Base-by-base conservation (phyloP, 2,113 vertebrate species). In the Hymenochirus boettgeri region DNA sequence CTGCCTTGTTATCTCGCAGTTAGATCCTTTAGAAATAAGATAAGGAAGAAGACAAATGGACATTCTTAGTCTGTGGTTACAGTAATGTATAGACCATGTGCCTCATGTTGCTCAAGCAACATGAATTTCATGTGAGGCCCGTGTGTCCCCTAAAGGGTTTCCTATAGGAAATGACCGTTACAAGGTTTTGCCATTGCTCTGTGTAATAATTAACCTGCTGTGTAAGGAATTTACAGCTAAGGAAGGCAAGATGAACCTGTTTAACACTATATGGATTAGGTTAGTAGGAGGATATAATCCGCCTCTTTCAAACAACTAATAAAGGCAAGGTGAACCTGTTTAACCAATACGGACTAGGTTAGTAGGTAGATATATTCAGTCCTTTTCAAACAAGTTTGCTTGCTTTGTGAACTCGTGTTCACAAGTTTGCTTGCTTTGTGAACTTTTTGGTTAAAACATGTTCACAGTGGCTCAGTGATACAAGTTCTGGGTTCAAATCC, bases 1-100 rank as follows among this genome's bases (percentile, higher is more conserved):
- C 39, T 23, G 3, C 2, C 13, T 42, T n/a, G 10, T 27, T 57
- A 31, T 18, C 22, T 11, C 21, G 25, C 18, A 17, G 17, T 12
- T 17, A 2, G 22, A 35, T 21, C 55, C 46, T 37, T 11, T 51
- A 51, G 53, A 57, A 57, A 33, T 56, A 11, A 24, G 24, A 7
- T 9, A 12, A 10, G 3, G 7, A 15, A 12, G 11, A 47, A 48
- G 29, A 66, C 54, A 26, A 35, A 37, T 57, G 8, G 29, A 5
- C 54, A 57, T 65, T 65, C 63, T 54, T 57, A 12, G 21, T 35
- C 53, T 48, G 18, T 65, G 45, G 53, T 50, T 65, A 65, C 54
- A 18, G 42, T 47, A n/a, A 47, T 56, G 52, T 24, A 11, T 24
- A 31, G 25, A 5, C n/a, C 21, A 6, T 18, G 1, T 13, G 21